Evolutionary conservation across 2,888 invertebrate genomes (phyloP), one percentile per base, ranked within the genome.

Genomic region (Cerastis rubricosa): DNA sequence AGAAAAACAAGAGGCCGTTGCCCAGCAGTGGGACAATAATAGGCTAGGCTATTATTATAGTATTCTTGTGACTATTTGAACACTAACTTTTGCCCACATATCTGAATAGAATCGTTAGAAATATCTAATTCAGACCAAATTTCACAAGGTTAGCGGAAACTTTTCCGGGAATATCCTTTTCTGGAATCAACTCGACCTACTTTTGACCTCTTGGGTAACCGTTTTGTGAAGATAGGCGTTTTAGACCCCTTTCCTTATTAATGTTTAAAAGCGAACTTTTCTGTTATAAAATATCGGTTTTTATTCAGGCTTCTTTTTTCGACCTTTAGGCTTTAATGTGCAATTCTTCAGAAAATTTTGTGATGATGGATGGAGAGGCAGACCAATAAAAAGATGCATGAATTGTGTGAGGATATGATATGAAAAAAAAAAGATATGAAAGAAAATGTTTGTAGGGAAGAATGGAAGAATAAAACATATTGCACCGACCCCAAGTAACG

Each of bases 131-230:
- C 25, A 49, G 17, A 25, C 22, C 7, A 47, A 74, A 63, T 77
- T 74, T 51, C 49, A 51, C 63, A 77, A 64, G 47, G 35, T 81
- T 57, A 25, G 29, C 25, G 22, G n/a, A 14, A 66, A 49, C 35
- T 45, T 66, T 71, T 78, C 67, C 75, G 40, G 54, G 35, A 61
- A 70, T 59, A 75, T 67, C 70, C 67, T 57, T 81, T 76, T 51
- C 74, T 59, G 61, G 57, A 64, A 80, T 67, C 57, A 63, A 65
- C 68, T 69, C 67, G 71, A 74, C 77, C 83, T 77, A 83, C 65
- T 77, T 75, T 71, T 75, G 78, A 82, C 71, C 57, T 40, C 25
- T 71, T 68, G 49, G 3, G 75, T 78, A 63, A 79, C 79, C 72
- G 40, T 74, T 61, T 45, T 40, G n/a, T 40, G 47, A 29, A 49